Percentiles rank a stretch among this genome's conserved stretches.
phyloP scores from a whole-genome alignment of 2,113 vertebrate genomes.

The Chamaetylas fuelleborni region DNA sequence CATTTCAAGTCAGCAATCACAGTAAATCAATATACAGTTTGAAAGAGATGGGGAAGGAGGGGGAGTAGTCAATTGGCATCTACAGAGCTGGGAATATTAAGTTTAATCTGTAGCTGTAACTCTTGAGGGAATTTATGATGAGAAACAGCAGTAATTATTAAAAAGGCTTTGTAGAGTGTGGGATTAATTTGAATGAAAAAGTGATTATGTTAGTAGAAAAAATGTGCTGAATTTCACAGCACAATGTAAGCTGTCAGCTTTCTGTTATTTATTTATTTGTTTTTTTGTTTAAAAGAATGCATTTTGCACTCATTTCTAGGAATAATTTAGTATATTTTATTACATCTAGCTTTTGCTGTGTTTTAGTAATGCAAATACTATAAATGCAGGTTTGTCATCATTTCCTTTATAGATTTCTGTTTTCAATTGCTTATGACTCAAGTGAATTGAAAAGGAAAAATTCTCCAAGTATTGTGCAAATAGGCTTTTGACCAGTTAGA shows the following conservation, averaged over 20 bases:
- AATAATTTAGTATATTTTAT: not conserved
- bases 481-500: not conserved
- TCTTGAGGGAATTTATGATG: not conserved
- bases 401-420: not conserved
- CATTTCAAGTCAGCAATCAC: not conserved
- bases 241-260: not conserved
- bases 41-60: not conserved
- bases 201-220: not conserved
- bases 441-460: not conserved
- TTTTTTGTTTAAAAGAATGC: not conserved
- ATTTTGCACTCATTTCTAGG: not conserved
- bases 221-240: not conserved
- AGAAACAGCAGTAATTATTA: constrained; percentile 42
- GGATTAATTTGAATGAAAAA: constrained; percentile 26
- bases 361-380: not conserved
- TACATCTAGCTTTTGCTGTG: not conserved
- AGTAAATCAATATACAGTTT: not conserved
- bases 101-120: not conserved
- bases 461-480: not conserved
- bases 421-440: not conserved
- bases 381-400: not conserved
- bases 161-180: not conserved
- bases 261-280: not conserved
- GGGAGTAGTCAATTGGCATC: not conserved
- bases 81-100: not conserved